Percentiles rank a stretch among this genome's conserved stretches.
These are phyloP conservation scores for Percopsis transmontana DNA, from an alignment of 2,113 vertebrate species.

Conservation along the genomic window DNA sequence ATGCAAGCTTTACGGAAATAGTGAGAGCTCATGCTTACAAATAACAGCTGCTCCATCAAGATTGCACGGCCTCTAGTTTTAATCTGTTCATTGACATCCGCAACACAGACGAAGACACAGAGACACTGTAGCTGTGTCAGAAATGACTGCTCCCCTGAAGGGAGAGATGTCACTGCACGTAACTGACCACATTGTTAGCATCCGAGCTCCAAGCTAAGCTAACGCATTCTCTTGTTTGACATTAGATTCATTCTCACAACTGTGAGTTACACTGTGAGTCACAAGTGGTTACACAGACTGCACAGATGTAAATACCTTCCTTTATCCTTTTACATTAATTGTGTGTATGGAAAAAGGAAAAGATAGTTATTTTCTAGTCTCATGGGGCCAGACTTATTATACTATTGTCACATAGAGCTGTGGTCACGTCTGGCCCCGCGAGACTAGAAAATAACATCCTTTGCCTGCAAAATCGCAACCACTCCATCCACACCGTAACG, in stretches of 20 bases:
- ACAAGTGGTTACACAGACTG: constrained; percentile 21
- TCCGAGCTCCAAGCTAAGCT: background rate
- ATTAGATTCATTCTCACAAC: constrained; percentile 21
- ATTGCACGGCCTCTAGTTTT: background rate
- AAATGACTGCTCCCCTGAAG: background rate
- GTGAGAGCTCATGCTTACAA: background rate
- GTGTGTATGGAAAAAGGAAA: too few species aligned
- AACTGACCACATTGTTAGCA: background rate
- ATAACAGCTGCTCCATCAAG: constrained; percentile 2
- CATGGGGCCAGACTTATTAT: too few species aligned
- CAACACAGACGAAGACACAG: background rate
- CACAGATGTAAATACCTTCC: constrained; percentile 37
- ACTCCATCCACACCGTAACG: constrained; percentile 12
- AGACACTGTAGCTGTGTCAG: background rate
- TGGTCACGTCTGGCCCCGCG: too few species aligned
- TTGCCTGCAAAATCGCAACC: constrained; percentile 23
- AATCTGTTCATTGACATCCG: background rate
- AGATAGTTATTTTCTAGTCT: too few species aligned
- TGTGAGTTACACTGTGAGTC: too few species aligned
- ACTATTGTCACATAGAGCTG: too few species aligned
- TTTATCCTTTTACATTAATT: constrained; percentile 30
- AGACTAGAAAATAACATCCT: constrained; percentile 35
- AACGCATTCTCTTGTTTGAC: background rate
- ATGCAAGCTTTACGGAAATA: constrained; percentile 4
- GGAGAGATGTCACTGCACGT: background rate